phyloP scores from a whole-genome alignment of 2,797 vertebrate species.

The Aplochiton taeniatus region DNA sequence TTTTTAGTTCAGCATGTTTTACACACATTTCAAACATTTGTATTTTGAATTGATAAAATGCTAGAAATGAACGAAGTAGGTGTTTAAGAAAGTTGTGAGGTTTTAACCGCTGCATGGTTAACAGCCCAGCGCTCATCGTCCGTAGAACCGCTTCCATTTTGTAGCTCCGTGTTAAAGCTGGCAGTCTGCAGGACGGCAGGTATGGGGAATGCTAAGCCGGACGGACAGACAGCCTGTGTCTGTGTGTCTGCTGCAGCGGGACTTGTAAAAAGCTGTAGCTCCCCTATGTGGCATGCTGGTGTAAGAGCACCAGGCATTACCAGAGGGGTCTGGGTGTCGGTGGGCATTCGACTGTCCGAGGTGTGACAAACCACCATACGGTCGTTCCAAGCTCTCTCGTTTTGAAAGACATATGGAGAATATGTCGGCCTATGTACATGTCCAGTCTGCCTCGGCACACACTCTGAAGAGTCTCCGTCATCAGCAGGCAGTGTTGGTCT shows the following conservation, averaged over 20 bases:
- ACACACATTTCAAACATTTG: not conserved
- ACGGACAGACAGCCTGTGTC: constrained; percentile 13
- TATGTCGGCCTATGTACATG: no score
- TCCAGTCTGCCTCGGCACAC: no score
- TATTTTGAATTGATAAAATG: no score
- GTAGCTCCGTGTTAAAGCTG: no score
- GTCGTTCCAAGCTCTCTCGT: no score
- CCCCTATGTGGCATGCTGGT: constrained; percentile 83
- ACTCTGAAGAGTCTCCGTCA: not conserved
- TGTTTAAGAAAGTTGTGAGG: no score
- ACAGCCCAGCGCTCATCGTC: no score
- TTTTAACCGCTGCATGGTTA: no score
- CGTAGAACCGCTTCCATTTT: no score
- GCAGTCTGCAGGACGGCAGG: constrained; percentile 34
- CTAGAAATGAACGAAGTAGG: no score
- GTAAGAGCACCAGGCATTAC: constrained; percentile 66
- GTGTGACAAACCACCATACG: not conserved
- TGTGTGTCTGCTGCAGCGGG: constrained; percentile 41
- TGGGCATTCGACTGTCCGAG: constrained; percentile 28
- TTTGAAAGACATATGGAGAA: no score
- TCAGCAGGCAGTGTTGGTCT: constrained; percentile 26
- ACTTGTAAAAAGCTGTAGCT: constrained; percentile 84
- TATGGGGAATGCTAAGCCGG: constrained; percentile 3
- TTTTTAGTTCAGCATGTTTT: not conserved
- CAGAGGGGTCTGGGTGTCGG: constrained; percentile 40